Evolutionary conservation across 2,888 invertebrate species (phyloP).

Genomic region (Sphaerophoria rueppellii): DNA sequence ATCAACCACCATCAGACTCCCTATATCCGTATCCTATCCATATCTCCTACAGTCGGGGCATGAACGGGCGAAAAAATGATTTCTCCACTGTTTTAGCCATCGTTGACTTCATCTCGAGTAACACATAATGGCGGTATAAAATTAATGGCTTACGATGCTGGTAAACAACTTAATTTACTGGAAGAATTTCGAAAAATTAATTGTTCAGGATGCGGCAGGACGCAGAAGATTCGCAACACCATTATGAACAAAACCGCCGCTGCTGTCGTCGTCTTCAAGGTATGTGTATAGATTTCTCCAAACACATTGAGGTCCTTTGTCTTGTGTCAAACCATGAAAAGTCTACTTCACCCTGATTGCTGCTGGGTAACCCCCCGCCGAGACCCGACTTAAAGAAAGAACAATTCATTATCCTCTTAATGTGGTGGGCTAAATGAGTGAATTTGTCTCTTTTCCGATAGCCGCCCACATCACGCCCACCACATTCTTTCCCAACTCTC

Average conservation of each 20-base stretch:
- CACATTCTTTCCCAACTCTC: not conserved
- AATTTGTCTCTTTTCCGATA: conserved; percentile 22
- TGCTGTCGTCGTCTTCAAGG: not conserved
- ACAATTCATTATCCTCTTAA: conserved; percentile 60
- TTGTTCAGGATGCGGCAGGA: conserved; percentile 26
- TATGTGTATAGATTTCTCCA: conserved; percentile 6
- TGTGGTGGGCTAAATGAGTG: conserved; percentile 57
- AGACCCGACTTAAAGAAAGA: not conserved
- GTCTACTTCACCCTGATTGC: conserved; percentile 22
- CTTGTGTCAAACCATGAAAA: conserved; percentile 48
- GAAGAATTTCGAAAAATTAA: conserved; percentile 58
- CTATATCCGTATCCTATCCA: not conserved
- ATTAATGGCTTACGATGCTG: conserved; percentile 53
- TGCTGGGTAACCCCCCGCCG: conserved; percentile 22
- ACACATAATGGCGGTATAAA: conserved; percentile 52
- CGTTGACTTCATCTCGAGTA: conserved; percentile 46
- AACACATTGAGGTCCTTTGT: conserved; percentile 44
- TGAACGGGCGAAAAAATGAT: conserved; percentile 38
- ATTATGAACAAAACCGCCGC: not conserved
- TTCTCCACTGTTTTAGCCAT: conserved; percentile 36
- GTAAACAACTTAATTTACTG: conserved; percentile 68
- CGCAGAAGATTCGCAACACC: conserved; percentile 2
- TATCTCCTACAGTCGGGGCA: not conserved
- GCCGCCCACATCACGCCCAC: not conserved
- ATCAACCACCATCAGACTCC: not conserved